Evolutionary conservation across 2,113 vertebrate species (phyloP), one percentile per base, ranked within the genome.

Genomic region (Melanerpes aurifrons): DNA sequence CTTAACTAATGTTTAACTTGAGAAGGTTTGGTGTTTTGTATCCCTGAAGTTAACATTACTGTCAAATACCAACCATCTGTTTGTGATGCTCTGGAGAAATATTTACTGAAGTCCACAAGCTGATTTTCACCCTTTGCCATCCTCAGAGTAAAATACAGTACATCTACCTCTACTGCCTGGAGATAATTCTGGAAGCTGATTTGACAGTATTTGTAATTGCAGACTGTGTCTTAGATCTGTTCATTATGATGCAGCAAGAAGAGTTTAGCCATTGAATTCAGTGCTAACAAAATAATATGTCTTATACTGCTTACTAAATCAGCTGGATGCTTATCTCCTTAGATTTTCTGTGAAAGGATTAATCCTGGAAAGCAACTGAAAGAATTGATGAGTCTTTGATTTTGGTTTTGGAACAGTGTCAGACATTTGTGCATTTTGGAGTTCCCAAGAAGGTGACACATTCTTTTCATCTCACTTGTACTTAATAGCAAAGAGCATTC

Each of bases 401-500:
- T 91, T 89, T 87, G 78, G 62, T 82, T 95, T 68, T 92, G 70
- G 67, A 87, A 45, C 53, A 10, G 31, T 15, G 50, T 85, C 74
- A 77, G 71, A 48, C 48, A 75, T 10, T 26, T 56, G 22, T 48
- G 32, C 0, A 0, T 85, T 72, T 76, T 0, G 0, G 62, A 77
- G 70, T 76, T 94, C 72, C 73, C 20, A 31, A n/a, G 84, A 85
- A 89, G 71, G 82, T 74, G 78, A 92, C 78, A 66, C 15, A 3
- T 24, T 68, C 81, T 79, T 91, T 93, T 92, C 69, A 75, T 70
- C 66, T 59, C 86, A 29, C 87, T 94, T 74, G 82, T 92, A 94
- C 78, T 92, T 91, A 92, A 90, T 74, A 87, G 91, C 66, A 76
- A 69, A 80, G 87, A 91, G 69, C 53, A 2, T 95, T 92, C 82